Evolutionary conservation across 2,113 vertebrate species (phyloP).

Genomic region (Xenus cinereus): DNA sequence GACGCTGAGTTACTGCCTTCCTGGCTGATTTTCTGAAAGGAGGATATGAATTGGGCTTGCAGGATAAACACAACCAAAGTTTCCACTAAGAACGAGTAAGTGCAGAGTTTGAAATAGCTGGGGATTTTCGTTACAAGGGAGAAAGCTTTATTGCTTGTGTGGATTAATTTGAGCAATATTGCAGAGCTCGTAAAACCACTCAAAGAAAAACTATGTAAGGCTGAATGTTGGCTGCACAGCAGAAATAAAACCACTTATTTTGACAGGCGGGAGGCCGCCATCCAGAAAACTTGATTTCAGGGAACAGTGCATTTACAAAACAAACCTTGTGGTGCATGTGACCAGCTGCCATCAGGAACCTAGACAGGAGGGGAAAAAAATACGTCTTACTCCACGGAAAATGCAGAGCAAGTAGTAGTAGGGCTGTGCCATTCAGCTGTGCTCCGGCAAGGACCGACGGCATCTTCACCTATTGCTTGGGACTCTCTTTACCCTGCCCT

Average conservation of each 20-base stretch:
- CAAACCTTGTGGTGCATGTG: not conserved
- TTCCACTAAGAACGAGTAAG: not conserved
- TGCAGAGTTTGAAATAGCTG: not conserved
- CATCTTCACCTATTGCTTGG: not conserved
- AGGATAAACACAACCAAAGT: not conserved
- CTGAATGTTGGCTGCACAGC: not conserved
- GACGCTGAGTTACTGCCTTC: not conserved
- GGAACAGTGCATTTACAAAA: not conserved
- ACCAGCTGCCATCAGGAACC: not conserved
- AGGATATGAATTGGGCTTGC: not conserved
- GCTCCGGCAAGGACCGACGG: not conserved
- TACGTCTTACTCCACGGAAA: not conserved
- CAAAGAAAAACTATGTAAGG: not conserved
- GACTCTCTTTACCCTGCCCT: not conserved
- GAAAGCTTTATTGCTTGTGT: not conserved
- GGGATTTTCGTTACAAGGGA: not conserved
- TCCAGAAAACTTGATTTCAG: slow-evolving; percentile 38
- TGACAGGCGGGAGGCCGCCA: not conserved
- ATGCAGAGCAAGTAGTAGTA: not conserved
- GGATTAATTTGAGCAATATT: not conserved
- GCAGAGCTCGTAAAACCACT: slow-evolving; percentile 9
- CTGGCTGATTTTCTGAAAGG: not conserved
- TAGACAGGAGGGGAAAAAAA: not conserved
- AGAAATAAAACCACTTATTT: slow-evolving; percentile 25
- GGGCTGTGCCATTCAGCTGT: not conserved